These are phyloP conservation scores for Acanthopleura granulata DNA, from an alignment of 2,888 invertebrate genomes.

Conservation along the genomic window DNA sequence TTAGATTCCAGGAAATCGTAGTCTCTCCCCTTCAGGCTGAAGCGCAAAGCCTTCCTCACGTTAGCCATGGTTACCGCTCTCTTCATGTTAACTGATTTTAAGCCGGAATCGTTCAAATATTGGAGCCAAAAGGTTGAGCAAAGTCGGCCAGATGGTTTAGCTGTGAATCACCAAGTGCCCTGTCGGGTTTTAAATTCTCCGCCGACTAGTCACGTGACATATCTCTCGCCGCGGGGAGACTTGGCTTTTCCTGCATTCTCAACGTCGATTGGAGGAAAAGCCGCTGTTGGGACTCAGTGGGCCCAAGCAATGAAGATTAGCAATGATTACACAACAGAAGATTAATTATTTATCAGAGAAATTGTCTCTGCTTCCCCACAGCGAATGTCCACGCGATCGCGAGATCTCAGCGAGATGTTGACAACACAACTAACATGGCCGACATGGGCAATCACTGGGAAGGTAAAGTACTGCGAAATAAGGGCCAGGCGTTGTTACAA, in stretches of 20 bases:
- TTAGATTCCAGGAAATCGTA: conserved; percentile 46
- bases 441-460: conserved; percentile 67
- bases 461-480: conserved; percentile 42
- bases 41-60: conserved; percentile 39
- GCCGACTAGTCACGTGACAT: not conserved
- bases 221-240: not conserved
- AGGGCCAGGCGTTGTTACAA: too few relatives aligned
- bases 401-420: conserved; percentile 45
- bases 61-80: conserved; percentile 28
- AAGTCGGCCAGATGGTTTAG: not conserved
- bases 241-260: not conserved
- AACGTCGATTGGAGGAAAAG: not conserved
- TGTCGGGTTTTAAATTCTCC: not conserved
- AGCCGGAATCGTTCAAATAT: not conserved
- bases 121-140: not conserved
- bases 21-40: conserved; percentile 42
- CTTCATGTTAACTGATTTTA: not conserved
- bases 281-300: too few relatives aligned
- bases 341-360: not conserved
- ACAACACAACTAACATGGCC: conserved; percentile 63
- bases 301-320: too few relatives aligned
- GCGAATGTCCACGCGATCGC: not conserved
- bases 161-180: conserved; percentile 1
- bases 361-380: too few relatives aligned
- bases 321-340: not conserved